phyloP scores from a whole-genome alignment of 2,797 vertebrate genomes.

The Anguilla anguilla region DNA sequence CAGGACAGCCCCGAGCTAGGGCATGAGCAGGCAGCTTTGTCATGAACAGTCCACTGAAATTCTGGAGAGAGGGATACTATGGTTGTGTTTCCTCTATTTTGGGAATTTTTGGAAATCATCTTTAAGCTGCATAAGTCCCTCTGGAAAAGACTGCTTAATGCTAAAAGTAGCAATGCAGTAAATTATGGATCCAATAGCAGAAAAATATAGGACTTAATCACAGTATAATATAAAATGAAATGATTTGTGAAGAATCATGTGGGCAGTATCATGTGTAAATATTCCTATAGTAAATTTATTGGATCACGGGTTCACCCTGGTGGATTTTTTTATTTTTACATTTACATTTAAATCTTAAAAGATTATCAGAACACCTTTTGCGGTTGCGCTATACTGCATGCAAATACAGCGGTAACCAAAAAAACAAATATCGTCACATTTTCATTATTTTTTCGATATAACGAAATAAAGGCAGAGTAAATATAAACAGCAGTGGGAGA shows the following conservation, averaged over 20 bases:
- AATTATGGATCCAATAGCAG: not conserved
- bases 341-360: not conserved
- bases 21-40: not conserved
- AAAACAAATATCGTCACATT: slow-evolving; percentile 25
- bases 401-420: slow-evolving; percentile 8
- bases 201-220: not conserved
- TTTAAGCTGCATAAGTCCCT: not conserved
- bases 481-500: not conserved
- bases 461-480: slow-evolving; percentile 12
- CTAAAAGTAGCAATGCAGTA: not conserved
- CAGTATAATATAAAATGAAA: not conserved
- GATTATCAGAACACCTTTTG: not conserved
- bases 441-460: slow-evolving; percentile 21
- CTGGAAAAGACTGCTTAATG: too few species aligned
- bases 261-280: not conserved
- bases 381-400: not conserved
- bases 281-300: too few species aligned
- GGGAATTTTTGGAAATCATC: too few species aligned
- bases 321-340: not conserved
- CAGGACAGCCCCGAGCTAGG: not conserved
- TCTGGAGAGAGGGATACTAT: not conserved
- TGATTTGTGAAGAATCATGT: not conserved
- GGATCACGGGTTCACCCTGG: too few species aligned
- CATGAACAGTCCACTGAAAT: not conserved
- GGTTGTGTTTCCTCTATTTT: too few species aligned